phyloP scores from a whole-genome alignment of 2,888 invertebrate genomes.

The Epinotia nisella region DNA sequence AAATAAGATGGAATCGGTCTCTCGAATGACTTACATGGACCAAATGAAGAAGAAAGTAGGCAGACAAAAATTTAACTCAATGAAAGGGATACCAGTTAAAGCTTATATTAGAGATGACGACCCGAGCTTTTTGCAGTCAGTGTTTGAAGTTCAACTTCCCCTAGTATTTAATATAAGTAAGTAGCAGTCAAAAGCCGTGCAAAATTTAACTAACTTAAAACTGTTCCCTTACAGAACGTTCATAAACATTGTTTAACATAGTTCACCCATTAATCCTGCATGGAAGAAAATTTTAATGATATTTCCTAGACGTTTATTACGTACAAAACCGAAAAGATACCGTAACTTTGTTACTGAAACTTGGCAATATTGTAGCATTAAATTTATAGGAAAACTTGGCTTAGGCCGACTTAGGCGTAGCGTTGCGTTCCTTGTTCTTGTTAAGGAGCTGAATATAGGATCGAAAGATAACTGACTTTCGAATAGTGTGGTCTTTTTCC shows the following conservation, averaged over 20 bases:
- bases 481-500: too few relatives aligned
- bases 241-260: conserved; percentile 23
- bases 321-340: conserved; percentile 49
- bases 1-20: too few relatives aligned
- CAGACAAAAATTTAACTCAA: too few relatives aligned
- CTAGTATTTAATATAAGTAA: not conserved
- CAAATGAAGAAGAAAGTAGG: too few relatives aligned
- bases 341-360: conserved; percentile 50
- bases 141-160: not conserved
- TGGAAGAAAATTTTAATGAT: conserved; percentile 34
- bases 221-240: conserved; percentile 3
- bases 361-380: conserved; percentile 56
- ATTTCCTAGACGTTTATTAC: conserved; percentile 44
- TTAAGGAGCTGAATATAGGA: conserved; percentile 7
- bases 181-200: not conserved
- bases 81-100: too few relatives aligned
- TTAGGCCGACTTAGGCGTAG: conserved; percentile 50
- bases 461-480: not conserved
- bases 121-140: too few relatives aligned
- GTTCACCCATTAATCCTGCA: conserved; percentile 25
- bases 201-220: conserved; percentile 6
- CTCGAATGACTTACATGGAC: too few relatives aligned
- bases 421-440: not conserved
- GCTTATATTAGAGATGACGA: too few relatives aligned
- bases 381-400: conserved; percentile 68